These are phyloP conservation scores for Luperina testacea DNA, from an alignment of 2,888 invertebrate genomes.

Conservation along the genomic window DNA sequence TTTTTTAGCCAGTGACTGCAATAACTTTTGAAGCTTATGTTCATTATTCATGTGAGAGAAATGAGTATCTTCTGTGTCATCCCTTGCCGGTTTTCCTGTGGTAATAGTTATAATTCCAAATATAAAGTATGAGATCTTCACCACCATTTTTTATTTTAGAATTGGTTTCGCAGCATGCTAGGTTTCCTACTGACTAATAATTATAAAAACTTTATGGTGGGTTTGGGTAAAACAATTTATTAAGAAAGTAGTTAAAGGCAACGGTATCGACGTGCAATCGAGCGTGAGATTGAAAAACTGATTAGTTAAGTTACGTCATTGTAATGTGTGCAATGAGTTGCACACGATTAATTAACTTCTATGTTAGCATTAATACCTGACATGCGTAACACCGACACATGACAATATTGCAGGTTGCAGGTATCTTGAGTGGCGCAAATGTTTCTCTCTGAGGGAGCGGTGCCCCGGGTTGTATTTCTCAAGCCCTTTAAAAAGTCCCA, in stretches of 20 bases:
- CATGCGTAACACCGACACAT: background rate
- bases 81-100: conserved; percentile 10
- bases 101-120: conserved; percentile 51
- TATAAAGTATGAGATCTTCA: conserved; percentile 38
- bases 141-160: conserved; percentile 46
- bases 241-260: conserved; percentile 50
- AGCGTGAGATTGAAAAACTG: conserved; percentile 67
- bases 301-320: conserved; percentile 34
- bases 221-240: conserved; percentile 49
- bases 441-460: background rate
- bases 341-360: conserved; percentile 12
- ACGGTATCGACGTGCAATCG: conserved; percentile 56
- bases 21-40: conserved; percentile 40
- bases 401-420: background rate
- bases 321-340: conserved; percentile 16
- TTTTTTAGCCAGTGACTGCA: conserved; percentile 41
- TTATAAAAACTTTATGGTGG: conserved; percentile 37
- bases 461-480: background rate
- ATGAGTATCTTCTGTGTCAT: conserved; percentile 16
- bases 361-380: background rate
- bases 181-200: conserved; percentile 41
- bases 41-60: conserved; percentile 31
- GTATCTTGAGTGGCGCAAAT: background rate
- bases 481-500: background rate
- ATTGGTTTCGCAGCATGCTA: conserved; percentile 27